A percentile compares a stretch with the other conserved stretches of the same genome.
These are phyloP conservation scores for Luperina testacea DNA, from an alignment of 2,888 invertebrate species.

Conservation along the genomic window DNA sequence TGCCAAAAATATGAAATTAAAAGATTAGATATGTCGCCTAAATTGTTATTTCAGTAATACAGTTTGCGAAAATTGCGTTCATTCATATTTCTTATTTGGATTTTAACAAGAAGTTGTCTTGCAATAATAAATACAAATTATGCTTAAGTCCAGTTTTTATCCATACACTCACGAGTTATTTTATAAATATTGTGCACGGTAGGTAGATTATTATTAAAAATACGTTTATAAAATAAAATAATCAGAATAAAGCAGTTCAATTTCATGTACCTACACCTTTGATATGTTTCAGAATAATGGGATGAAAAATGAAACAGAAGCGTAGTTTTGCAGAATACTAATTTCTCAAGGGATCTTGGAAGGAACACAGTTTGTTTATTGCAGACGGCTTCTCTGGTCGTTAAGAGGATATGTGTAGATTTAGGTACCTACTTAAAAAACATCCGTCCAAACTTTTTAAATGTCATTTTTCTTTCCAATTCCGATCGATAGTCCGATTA, in stretches of 20 bases:
- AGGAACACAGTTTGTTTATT: not conserved
- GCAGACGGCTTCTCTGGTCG: not conserved
- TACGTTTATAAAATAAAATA: conserved; percentile 25
- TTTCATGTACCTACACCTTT: conserved; percentile 45
- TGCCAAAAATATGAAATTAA: not conserved
- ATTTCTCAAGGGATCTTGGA: not conserved
- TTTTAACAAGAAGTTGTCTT: not conserved
- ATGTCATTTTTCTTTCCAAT: too few species aligned
- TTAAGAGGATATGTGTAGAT: not conserved
- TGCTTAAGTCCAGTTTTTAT: not conserved
- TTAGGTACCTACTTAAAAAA: not conserved
- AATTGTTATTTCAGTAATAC: not conserved
- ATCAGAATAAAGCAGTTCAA: conserved; percentile 24
- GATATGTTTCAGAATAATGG: conserved; percentile 60
- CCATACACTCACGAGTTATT: conserved; percentile 16
- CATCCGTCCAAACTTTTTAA: not conserved
- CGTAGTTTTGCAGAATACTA: not conserved
- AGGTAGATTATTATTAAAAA: conserved; percentile 33
- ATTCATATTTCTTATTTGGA: not conserved
- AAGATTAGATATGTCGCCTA: too few species aligned
- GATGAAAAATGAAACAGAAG: conserved; percentile 16
- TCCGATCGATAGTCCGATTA: not conserved
- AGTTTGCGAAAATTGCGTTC: conserved; percentile 1
- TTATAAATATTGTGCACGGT: conserved; percentile 24
- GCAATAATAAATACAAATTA: conserved; percentile 4